A percentile compares a stretch with the other conserved stretches of the same genome.
phyloP scores from a whole-genome alignment of 2,888 invertebrate species.

The Nemotelus nigrinus region DNA sequence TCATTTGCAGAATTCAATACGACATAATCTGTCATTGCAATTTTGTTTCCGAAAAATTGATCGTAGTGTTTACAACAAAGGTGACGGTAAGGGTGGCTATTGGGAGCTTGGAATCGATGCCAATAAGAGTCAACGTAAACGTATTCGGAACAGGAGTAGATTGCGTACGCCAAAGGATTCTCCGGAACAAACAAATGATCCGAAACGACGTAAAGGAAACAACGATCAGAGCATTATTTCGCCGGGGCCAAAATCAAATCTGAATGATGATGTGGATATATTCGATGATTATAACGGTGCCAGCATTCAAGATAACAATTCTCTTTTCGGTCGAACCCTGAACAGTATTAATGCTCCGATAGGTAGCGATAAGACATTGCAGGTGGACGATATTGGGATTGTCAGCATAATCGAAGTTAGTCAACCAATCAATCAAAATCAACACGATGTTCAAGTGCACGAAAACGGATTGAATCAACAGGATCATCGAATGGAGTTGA shows the following conservation, averaged over 20 bases:
- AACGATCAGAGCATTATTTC: not conserved
- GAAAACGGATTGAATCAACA: not conserved
- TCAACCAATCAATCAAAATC: constrained; percentile 14
- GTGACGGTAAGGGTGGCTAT: constrained; percentile 64
- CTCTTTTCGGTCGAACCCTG: constrained; percentile 23
- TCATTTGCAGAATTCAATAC: constrained; percentile 61
- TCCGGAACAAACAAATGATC: not conserved
- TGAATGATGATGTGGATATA: not conserved
- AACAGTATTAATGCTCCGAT: constrained; percentile 27
- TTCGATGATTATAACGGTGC: not conserved
- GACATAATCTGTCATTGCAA: constrained; percentile 63
- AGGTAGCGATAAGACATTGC: not conserved
- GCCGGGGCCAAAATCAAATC: not conserved
- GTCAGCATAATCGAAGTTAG: constrained; percentile 32
- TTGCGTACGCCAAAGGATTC: not conserved
- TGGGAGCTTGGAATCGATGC: constrained; percentile 64
- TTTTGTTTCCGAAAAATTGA: constrained; percentile 63
- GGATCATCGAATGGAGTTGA: not conserved
- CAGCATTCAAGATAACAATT: constrained; percentile 4
- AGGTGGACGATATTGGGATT: constrained; percentile 8
- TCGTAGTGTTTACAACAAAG: constrained; percentile 63
- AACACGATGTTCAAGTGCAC: not conserved
- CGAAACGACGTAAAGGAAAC: not conserved
- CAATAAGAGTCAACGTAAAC: constrained; percentile 62
- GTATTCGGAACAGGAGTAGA: constrained; percentile 60